Evolutionary conservation across 2,888 invertebrate genomes (phyloP).

Genomic region (Calliphora vomitoria): DNA sequence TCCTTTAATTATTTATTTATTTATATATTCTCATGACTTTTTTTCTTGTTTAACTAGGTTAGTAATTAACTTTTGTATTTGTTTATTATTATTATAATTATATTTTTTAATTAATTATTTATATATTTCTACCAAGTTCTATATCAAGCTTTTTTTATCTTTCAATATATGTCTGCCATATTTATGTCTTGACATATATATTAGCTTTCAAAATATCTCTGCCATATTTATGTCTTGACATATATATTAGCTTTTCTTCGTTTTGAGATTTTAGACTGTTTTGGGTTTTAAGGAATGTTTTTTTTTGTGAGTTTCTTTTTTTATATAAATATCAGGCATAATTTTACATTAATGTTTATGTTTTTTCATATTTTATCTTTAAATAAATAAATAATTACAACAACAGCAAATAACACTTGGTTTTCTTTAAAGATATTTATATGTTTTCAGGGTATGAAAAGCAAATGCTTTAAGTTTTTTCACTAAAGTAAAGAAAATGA

Average conservation of each 20-base stretch:
- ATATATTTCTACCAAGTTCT: conserved; percentile 4
- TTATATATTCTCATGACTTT: conserved; percentile 48
- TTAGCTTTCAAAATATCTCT: not conserved
- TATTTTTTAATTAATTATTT: conserved; percentile 30
- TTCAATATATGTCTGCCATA: not conserved
- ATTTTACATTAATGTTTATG: conserved; percentile 61
- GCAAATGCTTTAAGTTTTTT: too few species aligned
- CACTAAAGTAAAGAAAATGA: too few species aligned
- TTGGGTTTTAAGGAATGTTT: conserved; percentile 28
- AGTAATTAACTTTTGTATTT: conserved; percentile 67
- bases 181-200: too few species aligned
- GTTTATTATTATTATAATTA: conserved; percentile 6
- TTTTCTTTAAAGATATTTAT: not conserved
- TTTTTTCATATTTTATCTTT: conserved; percentile 7
- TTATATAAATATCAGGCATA: conserved; percentile 36
- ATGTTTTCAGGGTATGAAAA: not conserved
- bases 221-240: too few species aligned
- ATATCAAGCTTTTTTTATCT: not conserved
- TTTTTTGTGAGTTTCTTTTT: conserved; percentile 34
- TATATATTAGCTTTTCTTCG: too few species aligned
- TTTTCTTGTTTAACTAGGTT: conserved; percentile 63
- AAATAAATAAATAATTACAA: conserved; percentile 68
- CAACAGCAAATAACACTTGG: conserved; percentile 69
- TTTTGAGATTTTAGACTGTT: not conserved
- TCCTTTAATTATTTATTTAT: conserved; percentile 18